Evolutionary conservation across 2,888 invertebrate species (phyloP), one percentile per base, ranked within the genome.

Genomic region (Dryobota labecula): DNA sequence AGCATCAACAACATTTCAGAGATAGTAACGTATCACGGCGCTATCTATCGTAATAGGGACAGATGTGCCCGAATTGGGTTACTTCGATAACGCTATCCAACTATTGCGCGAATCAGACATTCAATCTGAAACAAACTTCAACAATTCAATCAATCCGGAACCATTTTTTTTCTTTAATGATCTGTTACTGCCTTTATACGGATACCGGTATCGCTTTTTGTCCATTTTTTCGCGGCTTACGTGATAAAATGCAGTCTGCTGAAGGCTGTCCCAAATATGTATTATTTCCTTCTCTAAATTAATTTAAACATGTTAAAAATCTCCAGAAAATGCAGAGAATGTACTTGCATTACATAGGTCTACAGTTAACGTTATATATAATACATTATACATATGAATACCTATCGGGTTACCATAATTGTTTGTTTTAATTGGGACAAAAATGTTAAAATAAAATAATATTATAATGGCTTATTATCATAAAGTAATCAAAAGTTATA

Each of bases 51-150:
- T 76, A 90, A 91, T 91, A 89, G 89, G 88, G 89, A 86, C 94
- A 95, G 93, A 94, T 94, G 94, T 87, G 83, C 80, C 86, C 88
- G 94, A 95, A 95, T 94, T 95, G 84, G 95, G 95, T 95, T 94
- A 94, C 93, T 70, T 62, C 82, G 95, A 95, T 95, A 95, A 91
- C 90, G 76, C 79, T 92, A 92, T 92, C 90, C 86, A 82, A 74
- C 78, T 92, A 92, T 92, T 90, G 87, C 64, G 43, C 63, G 70
- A 74, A 70, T 84, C 67, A 64, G 56, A 78, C 70, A 60, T 58
- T 53, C 51, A 72, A 76, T 80, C 81, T 65, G 70, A 63, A 58
- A 61, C 63, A 45, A 53, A 61, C 47, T 47, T 56, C 18, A 51
- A 70, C 49, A 51, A 43, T 54, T 64, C 51, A 60, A 11, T 64